A percentile compares a stretch with the other conserved stretches of the same genome.
Evolutionary conservation across 2,113 vertebrate genomes (phyloP).

Genomic region (Centropristis striata): DNA sequence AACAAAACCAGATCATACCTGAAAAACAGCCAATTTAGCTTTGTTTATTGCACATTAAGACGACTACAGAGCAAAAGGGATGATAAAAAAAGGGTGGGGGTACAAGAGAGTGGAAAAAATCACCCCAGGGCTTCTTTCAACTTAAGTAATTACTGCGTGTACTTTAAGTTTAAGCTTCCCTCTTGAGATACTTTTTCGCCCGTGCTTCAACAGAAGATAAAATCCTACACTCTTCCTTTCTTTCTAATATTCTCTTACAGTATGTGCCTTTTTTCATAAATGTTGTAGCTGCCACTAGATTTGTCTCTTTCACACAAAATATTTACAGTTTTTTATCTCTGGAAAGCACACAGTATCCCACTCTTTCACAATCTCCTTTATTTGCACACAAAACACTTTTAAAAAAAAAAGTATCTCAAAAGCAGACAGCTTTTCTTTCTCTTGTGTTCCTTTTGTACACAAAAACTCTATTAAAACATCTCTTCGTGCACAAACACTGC

Average conservation of each 20-base stretch:
- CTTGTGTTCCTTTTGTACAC: slow-evolving; percentile 7
- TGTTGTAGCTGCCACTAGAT: not conserved
- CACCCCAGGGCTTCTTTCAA: slow-evolving; percentile 50
- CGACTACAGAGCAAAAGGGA: not conserved
- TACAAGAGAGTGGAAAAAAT: slow-evolving; percentile 3
- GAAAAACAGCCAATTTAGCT: slow-evolving; percentile 60
- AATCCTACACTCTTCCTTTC: not conserved
- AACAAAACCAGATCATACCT: slow-evolving; percentile 52
- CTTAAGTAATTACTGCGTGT: slow-evolving; percentile 57
- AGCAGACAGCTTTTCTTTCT: slow-evolving; percentile 8
- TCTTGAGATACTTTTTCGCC: slow-evolving; percentile 28
- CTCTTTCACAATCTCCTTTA: slow-evolving; percentile 25
- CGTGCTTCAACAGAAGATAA: slow-evolving; percentile 9
- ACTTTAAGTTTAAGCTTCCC: slow-evolving; percentile 26
- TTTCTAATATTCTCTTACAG: slow-evolving; percentile 16
- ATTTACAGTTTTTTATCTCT: slow-evolving; percentile 45
- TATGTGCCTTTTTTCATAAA: slow-evolving; percentile 31
- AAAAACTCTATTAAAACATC: slow-evolving; percentile 4
- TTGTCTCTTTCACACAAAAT: slow-evolving; percentile 17
- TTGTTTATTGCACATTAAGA: slow-evolving; percentile 69
- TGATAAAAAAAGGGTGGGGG: slow-evolving; percentile 23
- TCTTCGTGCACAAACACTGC: not conserved
- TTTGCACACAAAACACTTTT: slow-evolving; percentile 11
- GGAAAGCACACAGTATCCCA: not conserved
- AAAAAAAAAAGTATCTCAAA: not conserved